Evolutionary conservation across 2,113 vertebrate species (phyloP), one percentile per base, ranked within the genome.

Genomic region (Psilopogon haemacephalus): DNA sequence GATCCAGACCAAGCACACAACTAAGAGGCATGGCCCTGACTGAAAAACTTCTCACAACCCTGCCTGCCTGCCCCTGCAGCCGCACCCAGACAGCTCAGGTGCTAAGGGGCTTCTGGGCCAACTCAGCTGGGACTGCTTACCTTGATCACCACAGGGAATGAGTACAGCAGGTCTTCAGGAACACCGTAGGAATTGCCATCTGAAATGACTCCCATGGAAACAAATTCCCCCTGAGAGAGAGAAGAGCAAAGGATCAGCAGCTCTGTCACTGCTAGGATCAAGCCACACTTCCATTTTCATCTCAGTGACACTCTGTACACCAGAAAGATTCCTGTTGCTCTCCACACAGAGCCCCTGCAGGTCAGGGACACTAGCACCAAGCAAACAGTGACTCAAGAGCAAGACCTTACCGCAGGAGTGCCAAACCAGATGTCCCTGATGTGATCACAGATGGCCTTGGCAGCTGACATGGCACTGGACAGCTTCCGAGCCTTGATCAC

Each of bases 401-500:
- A 38, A 60, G 14, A 83, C 75, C 93, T 98, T 94, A 99, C 99
- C 98, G 98, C 98, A 26, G 98, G 94, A 93, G 99, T 99, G 95
- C 99, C 99, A 63, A 97, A 98, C 99, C 99, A 99, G 95, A 99
- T 98, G 97, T 99, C 98, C 84, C 98, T 98, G 98, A 99, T 98
- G 70, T 99, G 99, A 96, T 99, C 99, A 94, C 98, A 98, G 96
- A 99, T 99, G 88, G 99, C 99, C 96, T 99, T 99, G 26, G 99
- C 99, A 76, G 99, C 99, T 94, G 99, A 99, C 99, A 99, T 99
- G 1, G 99, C 99, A 65, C 99, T 99, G 94, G 99, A 99, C 58
- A 99, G 97, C 93, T 99, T 99, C 91, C 99, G 98, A 72, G 99
- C 98, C 88, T 99, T 99, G 90, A 99, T 99, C 92, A 99, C 98